Percentiles rank a stretch among this genome's conserved stretches.
Conservation (phyloP, 1,140 invertebrate genomes). For the Meloidogyne hapla region DNA sequence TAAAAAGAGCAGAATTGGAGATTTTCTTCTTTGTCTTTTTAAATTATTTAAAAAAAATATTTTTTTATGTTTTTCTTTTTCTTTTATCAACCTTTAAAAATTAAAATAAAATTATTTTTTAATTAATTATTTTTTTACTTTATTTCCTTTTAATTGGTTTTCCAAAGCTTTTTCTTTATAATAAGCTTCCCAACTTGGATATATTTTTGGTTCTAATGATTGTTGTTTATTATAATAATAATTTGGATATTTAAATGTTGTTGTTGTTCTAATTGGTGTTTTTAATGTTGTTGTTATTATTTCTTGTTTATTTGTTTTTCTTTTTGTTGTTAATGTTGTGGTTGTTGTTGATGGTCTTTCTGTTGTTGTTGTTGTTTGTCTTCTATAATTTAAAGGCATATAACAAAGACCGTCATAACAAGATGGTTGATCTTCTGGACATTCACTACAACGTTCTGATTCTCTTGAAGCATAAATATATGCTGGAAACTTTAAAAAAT, state of each 20-base stretch:
- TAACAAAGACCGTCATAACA: conserved; percentile 62
- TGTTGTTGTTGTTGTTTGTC: background rate
- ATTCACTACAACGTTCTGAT: conserved; percentile 53
- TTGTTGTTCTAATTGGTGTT: background rate
- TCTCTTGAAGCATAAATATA: conserved; percentile 57
- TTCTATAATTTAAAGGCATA: conserved; percentile 50
- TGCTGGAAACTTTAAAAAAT: conserved; percentile 58
- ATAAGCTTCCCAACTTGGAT: conserved; percentile 5
- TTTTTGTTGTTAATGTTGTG: conserved; percentile 3
- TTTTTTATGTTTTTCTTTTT: background rate
- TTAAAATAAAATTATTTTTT: background rate
- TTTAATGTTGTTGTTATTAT: background rate
- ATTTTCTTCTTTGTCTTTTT: background rate
- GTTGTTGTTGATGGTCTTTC: background rate
- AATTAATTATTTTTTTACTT: background rate
- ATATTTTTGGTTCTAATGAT: conserved; percentile 3
- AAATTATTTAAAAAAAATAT: background rate
- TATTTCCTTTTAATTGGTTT: background rate
- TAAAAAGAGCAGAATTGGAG: background rate
- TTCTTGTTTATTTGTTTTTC: background rate
- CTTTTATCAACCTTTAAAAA: background rate
- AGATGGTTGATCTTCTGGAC: conserved; percentile 59
- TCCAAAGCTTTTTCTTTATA: background rate
- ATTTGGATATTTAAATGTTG: background rate
- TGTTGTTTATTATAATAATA: conserved; percentile 1